Percentiles rank a stretch among this genome's conserved stretches.
Evolutionary conservation across 2,113 vertebrate species (phyloP).

Genomic region (Heterochromis multidens): DNA sequence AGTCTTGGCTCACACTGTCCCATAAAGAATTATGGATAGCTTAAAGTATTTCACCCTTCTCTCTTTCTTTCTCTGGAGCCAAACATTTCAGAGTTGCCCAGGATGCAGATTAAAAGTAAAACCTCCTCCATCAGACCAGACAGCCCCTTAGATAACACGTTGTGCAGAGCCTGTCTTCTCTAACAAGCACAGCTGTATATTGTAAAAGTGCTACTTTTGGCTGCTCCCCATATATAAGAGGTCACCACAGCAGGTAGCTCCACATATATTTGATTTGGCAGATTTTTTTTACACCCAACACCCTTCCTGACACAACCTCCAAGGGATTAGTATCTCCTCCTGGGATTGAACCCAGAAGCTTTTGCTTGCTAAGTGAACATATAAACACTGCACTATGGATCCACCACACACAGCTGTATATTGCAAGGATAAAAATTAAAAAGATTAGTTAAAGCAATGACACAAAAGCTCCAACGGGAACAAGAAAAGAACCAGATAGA

Average conservation of each 20-base stretch:
- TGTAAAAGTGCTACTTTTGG: not conserved
- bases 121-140: not conserved
- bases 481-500: not conserved
- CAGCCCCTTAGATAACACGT: not conserved
- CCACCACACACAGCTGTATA: too few species aligned
- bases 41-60: not conserved
- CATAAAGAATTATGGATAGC: not conserved
- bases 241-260: not conserved
- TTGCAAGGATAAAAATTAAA: too few species aligned
- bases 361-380: not conserved
- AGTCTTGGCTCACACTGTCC: not conserved
- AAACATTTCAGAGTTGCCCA: not conserved
- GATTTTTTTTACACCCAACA: not conserved
- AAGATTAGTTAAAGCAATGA: too few species aligned
- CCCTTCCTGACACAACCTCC: not conserved
- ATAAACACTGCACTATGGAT: too few species aligned
- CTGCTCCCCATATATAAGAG: not conserved
- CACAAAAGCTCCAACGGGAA: not conserved
- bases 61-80: not conserved
- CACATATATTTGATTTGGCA: not conserved
- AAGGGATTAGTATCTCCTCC: not conserved
- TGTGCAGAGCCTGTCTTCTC: not conserved
- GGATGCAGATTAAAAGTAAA: not conserved
- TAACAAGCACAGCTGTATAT: not conserved
- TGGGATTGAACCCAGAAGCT: not conserved